Evolutionary conservation across 2,797 vertebrate species (phyloP).

Genomic region (Echiichthys vipera): DNA sequence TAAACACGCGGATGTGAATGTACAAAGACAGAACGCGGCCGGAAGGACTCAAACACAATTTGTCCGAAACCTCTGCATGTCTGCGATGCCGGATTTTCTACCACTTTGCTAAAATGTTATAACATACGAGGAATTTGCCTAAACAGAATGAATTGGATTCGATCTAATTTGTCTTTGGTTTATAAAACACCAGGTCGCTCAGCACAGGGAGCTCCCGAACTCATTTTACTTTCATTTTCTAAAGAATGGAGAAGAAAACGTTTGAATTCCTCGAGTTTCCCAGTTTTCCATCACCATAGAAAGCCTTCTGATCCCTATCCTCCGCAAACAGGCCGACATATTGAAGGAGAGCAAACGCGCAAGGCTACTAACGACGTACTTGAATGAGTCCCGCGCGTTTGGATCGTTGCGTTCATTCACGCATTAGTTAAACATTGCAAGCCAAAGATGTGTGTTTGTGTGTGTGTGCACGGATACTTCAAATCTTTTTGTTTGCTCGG

Average conservation of each 20-base stretch:
- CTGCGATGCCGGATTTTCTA: conserved; percentile 36
- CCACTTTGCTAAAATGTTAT: conserved; percentile 20
- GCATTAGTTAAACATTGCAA: conserved; percentile 42
- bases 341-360: neutral
- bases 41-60: conserved; percentile 13
- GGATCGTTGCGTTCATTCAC: conserved; percentile 1
- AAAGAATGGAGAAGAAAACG: neutral
- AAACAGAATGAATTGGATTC: neutral
- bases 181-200: conserved; percentile 4
- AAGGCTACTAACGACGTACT: neutral
- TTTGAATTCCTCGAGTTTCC: neutral
- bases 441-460: conserved; percentile 58
- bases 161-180: conserved; percentile 3
- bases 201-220: neutral
- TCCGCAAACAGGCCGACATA: neutral
- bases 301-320: conserved; percentile 24
- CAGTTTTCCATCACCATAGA: conserved; percentile 16
- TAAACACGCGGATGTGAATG: conserved; percentile 37
- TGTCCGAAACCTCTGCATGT: conserved; percentile 36
- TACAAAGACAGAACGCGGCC: conserved; percentile 14
- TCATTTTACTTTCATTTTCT: neutral
- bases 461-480: conserved; percentile 12
- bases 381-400: neutral
- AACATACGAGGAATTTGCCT: conserved; percentile 1
- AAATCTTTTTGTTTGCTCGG: conserved; percentile 42